Conservation (phyloP, 2,113 vertebrate genomes). For the Pica pica region DNA sequence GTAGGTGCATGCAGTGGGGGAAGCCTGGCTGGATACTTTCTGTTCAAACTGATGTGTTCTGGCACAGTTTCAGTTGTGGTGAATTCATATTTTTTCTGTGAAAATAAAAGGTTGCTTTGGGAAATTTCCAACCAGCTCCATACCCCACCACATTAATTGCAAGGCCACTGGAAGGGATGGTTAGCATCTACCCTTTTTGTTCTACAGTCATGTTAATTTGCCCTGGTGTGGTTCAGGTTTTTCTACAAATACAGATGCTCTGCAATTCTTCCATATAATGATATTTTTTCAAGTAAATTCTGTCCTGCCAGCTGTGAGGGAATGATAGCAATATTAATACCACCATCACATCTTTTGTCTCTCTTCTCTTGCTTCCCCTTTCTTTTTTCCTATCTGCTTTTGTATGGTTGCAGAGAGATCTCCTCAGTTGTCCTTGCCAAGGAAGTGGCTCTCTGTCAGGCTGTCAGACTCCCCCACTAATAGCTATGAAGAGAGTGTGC, state of each 20-base stretch:
- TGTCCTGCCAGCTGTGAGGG: not conserved
- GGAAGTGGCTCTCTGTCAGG: conserved; percentile 6
- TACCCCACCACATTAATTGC: not conserved
- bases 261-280: not conserved
- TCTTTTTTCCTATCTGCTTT: not conserved
- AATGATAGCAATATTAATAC: not conserved
- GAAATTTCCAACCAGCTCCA: not conserved
- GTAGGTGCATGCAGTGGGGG: not conserved
- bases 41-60: not conserved
- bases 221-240: not conserved
- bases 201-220: not conserved
- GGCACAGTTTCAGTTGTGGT: not conserved
- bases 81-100: not conserved
- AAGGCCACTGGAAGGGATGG: not conserved
- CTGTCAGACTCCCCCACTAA: conserved; percentile 5
- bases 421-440: not conserved
- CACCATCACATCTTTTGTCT: not conserved
- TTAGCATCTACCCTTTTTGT: not conserved
- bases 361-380: not conserved
- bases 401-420: not conserved
- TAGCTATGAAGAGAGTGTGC: not conserved
- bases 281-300: not conserved
- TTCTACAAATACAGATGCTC: not conserved
- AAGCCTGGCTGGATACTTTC: not conserved
- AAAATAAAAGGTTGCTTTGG: not conserved